Evolutionary conservation across 2,888 invertebrate species (phyloP).

Genomic region (Seira musarum): DNA sequence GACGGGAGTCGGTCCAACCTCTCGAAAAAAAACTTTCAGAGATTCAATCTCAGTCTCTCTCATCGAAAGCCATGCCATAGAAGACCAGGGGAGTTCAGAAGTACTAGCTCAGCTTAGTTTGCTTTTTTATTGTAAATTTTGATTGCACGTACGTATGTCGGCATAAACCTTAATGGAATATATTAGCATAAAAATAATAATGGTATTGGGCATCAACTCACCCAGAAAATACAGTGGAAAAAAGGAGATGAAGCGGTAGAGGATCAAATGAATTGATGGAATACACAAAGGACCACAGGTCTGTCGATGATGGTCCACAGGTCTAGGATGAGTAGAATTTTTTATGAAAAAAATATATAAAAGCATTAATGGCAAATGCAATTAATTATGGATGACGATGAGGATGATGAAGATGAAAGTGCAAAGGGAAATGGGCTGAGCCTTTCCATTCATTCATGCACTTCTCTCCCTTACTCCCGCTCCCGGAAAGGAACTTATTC

Average conservation of each 20-base stretch:
- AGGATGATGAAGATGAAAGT: constrained; percentile 16
- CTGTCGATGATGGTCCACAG: not conserved
- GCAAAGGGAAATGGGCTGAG: not conserved
- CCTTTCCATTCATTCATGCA: not conserved
- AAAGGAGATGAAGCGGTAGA: not conserved
- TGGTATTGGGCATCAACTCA: constrained; percentile 40
- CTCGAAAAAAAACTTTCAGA: not conserved
- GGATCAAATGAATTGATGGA: constrained; percentile 52
- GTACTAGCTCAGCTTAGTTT: not conserved
- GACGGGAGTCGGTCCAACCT: not conserved
- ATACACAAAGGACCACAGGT: constrained; percentile 24
- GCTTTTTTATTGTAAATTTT: not conserved
- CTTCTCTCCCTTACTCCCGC: not conserved
- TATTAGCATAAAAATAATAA: constrained; percentile 51
- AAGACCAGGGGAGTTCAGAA: too few species aligned
- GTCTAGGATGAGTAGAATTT: not conserved
- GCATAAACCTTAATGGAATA: not conserved
- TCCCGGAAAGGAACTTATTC: too few species aligned
- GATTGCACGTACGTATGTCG: not conserved
- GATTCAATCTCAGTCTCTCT: constrained; percentile 35
- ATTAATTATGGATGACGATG: constrained; percentile 52
- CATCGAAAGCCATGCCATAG: constrained; percentile 11
- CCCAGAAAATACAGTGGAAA: constrained; percentile 28
- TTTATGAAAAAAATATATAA: constrained; percentile 12
- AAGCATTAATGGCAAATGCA: constrained; percentile 42